Conservation (phyloP, 1,140 invertebrate genomes). For the Octopus bimaculoides region DNA sequence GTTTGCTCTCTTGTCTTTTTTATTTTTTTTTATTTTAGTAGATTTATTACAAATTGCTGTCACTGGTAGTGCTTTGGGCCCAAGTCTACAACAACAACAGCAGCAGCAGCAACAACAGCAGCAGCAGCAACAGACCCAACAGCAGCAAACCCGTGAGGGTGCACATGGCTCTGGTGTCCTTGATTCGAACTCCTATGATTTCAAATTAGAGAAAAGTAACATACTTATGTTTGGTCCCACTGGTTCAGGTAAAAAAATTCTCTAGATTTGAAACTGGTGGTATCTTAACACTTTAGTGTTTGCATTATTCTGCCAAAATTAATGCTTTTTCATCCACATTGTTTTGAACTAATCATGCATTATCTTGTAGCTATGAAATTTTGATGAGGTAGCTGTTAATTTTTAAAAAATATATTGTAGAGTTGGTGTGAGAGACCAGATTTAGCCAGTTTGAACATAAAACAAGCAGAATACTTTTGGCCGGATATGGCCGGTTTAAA, state of each 20-base stretch:
- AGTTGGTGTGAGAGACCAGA: no score
- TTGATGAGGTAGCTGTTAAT: no score
- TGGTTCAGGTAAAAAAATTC: slow-evolving; percentile 73
- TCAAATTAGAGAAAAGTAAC: slow-evolving; percentile 96
- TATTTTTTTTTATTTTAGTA: slow-evolving; percentile 11
- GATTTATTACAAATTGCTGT: slow-evolving; percentile 13
- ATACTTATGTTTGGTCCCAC: slow-evolving; percentile 96
- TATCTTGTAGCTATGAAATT: no score
- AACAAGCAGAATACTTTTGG: no score
- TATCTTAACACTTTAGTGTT: background rate
- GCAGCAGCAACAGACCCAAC: background rate
- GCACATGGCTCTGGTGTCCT: slow-evolving; percentile 68
- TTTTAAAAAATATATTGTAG: no score
- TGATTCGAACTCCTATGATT: slow-evolving; percentile 78
- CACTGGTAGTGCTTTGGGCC: background rate
- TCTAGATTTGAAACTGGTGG: background rate
- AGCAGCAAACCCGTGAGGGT: background rate
- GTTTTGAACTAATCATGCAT: no score
- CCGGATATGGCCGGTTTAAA: no score
- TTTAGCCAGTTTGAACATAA: no score
- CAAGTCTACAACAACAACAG: slow-evolving; percentile 3
- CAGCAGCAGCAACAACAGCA: slow-evolving; percentile 2
- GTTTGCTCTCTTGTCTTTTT: slow-evolving; percentile 3
- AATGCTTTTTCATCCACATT: no score
- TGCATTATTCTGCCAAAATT: background rate